Base-by-base conservation (phyloP, 2,888 invertebrate species). In the Agrilus cyanescens region DNA sequence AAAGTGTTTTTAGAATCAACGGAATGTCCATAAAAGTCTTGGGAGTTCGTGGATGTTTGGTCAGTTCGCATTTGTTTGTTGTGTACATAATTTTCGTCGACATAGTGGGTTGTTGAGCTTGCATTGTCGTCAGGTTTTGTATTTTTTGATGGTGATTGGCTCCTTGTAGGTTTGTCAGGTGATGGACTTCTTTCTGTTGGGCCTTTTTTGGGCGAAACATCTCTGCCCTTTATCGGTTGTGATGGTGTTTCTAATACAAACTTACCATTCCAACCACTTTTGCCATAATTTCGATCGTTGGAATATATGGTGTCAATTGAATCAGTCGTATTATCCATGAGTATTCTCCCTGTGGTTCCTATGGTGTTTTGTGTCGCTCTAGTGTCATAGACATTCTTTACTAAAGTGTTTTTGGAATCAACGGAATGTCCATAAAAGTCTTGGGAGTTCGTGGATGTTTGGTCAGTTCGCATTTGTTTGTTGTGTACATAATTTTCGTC, bases 291-390 rank as follows among this genome's bases (percentile, higher is more conserved):
- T 37, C 63, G 53, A 38, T 66, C 64, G 50, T 65, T 62, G 30
- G 65, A 64, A 50, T 59, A 65, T 37, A 65, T 50, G 16, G 62
- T 49, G 51, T 66, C 62, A 20, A 55, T 63, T 10, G 56, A 52
- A 55, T 73, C 71, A 50, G 69, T 67, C n/a, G 59, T 63, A 43
- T 69, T 57, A 52, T 72, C 71, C 55, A 69, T 66, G 52, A 72
- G 67, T 51, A 75, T 69, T 34, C 62, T 69, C 4, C 68, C 68
- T 48, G 44, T 57, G n/a, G 60, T 58, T 32, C 64, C 64, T 32
- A 65, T 66, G n/a, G 63, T 63, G 42, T 64, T 66, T 51, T 66
- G 65, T 12, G 60, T 54, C 29, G 66, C 63, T 32, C 50, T 60
- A 12, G 62, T 57, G 43, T 65, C 65, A 41, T 64, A 65, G 5